Base-by-base conservation (phyloP, 2,113 vertebrate genomes). In the Crotalus tigris region DNA sequence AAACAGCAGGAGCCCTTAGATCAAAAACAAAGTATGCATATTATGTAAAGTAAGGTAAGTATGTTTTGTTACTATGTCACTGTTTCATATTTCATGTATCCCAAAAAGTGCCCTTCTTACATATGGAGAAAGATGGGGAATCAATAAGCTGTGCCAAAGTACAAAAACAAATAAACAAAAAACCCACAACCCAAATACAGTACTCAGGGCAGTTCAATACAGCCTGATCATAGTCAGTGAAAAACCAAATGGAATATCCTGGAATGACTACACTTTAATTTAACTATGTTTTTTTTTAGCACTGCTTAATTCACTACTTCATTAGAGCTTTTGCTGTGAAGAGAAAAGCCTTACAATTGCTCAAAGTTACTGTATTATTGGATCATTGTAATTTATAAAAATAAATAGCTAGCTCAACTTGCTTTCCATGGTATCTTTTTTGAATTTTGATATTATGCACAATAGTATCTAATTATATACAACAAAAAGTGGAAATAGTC, bases 401-500 rank as follows among this genome's bases (percentile, higher is more conserved):
- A 95, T 95, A 29, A 0, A 1, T 26, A 7, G 61, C 29, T 46
- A 96, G 89, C 26, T 15, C 17, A 4, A 17, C 2, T 87, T 54
- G 21, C 10, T 92, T 92, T 85, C 55, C 93, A 87, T 64, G 59
- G 89, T 87, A n/a, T 58, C 13, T 87, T 94, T 85, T 89, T 93
- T 86, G 91, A 92, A 54, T 26, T 96, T 97, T 93, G 94, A 51
- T 92, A 64, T 61, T 95, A 86, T 11, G 90, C 90, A 6, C 89
- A 96, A 95, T 95, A 49, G 55, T 89, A 1, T 91, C 6, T 94
- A 96, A 97, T 97, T 95, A 95, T 33, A 96, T 6, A 4, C 55
- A 94, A 95, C 57, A 96, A 95, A 96, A 95, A 92, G 81, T 8
- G 93, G 91, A 91, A 2, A 85, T 95, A 96, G 96, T 87, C 95